Evolutionary conservation across 2,797 vertebrate species (phyloP), one percentile per base, ranked within the genome.

Genomic region (Cercopithecus neglectus): DNA sequence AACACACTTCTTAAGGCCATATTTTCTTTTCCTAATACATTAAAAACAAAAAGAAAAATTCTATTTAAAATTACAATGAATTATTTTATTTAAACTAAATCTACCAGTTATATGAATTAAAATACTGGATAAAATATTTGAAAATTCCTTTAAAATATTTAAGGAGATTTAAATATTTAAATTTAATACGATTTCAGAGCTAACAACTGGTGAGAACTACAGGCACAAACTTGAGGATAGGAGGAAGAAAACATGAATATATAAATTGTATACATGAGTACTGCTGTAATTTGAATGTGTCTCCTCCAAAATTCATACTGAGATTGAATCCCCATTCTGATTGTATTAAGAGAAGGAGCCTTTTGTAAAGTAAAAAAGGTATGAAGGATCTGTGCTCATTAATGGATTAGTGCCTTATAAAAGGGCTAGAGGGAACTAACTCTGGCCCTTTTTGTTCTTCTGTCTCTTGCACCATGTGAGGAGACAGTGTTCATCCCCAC

Each of bases 11-110:
- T 64, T 46, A 80, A 92, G 26, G 16, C 44, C 13, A 1, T 59
- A 50, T 90, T 85, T 94, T 89, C 14, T 70, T 59, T 93, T 76
- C 33, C 6, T 8, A 70, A 26, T 84, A 88, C 30, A 76, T 88
- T 91, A 75, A 80, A 93, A 96, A 57, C 36, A 82, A 86, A 94
- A 79, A 84, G 28, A 22, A 28, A 89, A 55, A 11, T 57, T 86
- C 6, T 94, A 36, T 92, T 86, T 97, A 26, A 1, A 82, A 59
- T 79, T 93, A 48, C 67, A 11, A 59, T 70, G 5, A 78, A 46
- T 44, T 70, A 70, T 76, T 96, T 91, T 78, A 89, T 91, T 95
- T 96, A 94, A 33, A 96, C 5, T 12, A 88, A 92, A 70, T 26
- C 11, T 53, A 57, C 33, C 17, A 92, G 84, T 41, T 39, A 92